phyloP scores from a whole-genome alignment of 2,113 vertebrate species.

The Petroica traversi region DNA sequence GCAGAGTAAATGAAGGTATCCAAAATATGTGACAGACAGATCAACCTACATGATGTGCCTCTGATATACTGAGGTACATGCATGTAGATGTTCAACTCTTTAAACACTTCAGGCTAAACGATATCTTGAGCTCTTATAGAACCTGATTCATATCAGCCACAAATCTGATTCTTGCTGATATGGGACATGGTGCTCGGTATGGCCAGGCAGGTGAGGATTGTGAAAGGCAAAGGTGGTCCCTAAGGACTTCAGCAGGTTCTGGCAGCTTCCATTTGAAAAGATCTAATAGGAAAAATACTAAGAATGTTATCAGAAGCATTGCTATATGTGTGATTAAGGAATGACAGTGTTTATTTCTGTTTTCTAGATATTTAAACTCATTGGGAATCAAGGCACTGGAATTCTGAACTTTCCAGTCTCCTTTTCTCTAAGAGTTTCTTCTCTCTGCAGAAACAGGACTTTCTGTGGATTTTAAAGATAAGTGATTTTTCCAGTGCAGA shows the following conservation, averaged over 20 bases:
- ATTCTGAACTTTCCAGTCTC: background rate
- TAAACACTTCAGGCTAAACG: background rate
- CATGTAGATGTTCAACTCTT: background rate
- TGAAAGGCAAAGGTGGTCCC: background rate
- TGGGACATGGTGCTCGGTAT: background rate
- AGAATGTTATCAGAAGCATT: background rate
- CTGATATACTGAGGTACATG: background rate
- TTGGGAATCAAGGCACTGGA: background rate
- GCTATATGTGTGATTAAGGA: background rate
- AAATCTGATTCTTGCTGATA: background rate
- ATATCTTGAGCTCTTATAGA: background rate
- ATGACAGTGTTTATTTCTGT: background rate
- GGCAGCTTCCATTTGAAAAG: background rate
- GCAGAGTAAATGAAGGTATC: conserved; percentile 34
- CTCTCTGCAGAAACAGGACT: background rate
- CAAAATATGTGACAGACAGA: conserved; percentile 10
- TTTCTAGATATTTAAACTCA: background rate
- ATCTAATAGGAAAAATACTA: background rate
- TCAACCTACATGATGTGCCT: background rate
- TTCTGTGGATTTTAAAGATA: background rate
- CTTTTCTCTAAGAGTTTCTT: background rate
- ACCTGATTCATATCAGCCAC: background rate
- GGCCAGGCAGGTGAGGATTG: background rate
- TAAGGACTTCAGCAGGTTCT: background rate
- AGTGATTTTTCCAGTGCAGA: background rate